Conservation (phyloP, 2,113 vertebrate genomes). For the Arvicanthis niloticus region DNA sequence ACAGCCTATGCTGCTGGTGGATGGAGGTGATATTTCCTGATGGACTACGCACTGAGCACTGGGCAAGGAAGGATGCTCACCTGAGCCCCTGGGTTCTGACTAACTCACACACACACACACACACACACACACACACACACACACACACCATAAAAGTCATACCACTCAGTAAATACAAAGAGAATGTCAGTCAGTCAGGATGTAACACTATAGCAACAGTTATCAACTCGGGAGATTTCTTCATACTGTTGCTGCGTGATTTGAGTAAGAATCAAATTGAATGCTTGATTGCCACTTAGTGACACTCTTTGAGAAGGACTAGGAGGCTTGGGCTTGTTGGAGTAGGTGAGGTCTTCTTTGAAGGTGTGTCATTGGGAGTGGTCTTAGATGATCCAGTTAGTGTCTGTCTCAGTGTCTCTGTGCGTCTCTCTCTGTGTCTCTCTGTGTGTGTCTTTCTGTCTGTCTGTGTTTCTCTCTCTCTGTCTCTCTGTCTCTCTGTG, state of each 20-base stretch:
- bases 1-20: fast-evolving
- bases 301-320: not conserved
- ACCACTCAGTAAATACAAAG: not conserved
- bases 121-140: not conserved
- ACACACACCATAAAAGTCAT: not conserved
- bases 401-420: not conserved
- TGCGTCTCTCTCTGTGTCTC: not conserved
- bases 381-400: not conserved
- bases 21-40: not conserved
- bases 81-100: not conserved
- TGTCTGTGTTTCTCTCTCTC: not conserved
- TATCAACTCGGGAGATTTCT: not conserved
- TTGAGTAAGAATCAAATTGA: not conserved
- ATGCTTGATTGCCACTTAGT: not conserved
- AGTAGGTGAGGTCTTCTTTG: not conserved
- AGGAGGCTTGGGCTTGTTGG: not conserved
- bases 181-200: not conserved
- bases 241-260: not conserved
- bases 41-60: not conserved
- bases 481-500: too few relatives aligned
- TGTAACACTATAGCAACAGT: not conserved
- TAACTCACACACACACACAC: not conserved
- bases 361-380: not conserved
- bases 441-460: not conserved
- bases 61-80: not conserved